Evolutionary conservation across 2,888 invertebrate species (phyloP).

Genomic region (Falcaria lacertinaria): DNA sequence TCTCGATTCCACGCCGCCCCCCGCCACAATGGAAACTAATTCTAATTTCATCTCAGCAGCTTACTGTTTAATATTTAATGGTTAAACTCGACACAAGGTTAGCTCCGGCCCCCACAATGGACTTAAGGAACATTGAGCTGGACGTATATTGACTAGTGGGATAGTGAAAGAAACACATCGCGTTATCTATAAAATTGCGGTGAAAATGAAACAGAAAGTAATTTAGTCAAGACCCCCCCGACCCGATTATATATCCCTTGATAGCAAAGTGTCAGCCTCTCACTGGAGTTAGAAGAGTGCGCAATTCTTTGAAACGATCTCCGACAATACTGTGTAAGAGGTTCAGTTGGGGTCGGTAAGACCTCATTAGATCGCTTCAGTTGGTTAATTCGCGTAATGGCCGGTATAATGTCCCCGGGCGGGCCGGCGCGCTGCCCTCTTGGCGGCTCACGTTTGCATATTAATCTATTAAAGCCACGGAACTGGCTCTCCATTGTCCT

Average conservation of each 20-base stretch:
- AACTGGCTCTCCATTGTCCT: conserved; percentile 6
- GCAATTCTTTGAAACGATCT: neutral
- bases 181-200: too few species aligned
- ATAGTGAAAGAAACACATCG: too few species aligned
- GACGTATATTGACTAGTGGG: too few species aligned
- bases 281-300: neutral
- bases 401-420: conserved; percentile 12
- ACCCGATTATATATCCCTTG: neutral
- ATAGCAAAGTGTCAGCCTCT: neutral
- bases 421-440: conserved; percentile 5
- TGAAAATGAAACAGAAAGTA: too few species aligned
- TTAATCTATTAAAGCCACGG: conserved; percentile 14
- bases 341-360: neutral
- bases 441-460: conserved; percentile 12
- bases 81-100: conserved; percentile 1
- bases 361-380: conserved; percentile 15
- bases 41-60: conserved; percentile 10
- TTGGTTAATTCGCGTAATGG: conserved; percentile 15
- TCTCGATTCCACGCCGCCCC: conserved; percentile 15
- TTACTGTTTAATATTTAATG: conserved; percentile 11
- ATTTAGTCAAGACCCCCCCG: too few species aligned
- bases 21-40: conserved; percentile 9
- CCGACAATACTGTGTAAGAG: too few species aligned
- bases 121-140: too few species aligned
- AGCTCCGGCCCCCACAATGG: too few species aligned